Percentiles rank a stretch among this genome's conserved stretches.
Conservation (phyloP, 1,140 invertebrate species). For the Drosophila neocordata region DNA sequence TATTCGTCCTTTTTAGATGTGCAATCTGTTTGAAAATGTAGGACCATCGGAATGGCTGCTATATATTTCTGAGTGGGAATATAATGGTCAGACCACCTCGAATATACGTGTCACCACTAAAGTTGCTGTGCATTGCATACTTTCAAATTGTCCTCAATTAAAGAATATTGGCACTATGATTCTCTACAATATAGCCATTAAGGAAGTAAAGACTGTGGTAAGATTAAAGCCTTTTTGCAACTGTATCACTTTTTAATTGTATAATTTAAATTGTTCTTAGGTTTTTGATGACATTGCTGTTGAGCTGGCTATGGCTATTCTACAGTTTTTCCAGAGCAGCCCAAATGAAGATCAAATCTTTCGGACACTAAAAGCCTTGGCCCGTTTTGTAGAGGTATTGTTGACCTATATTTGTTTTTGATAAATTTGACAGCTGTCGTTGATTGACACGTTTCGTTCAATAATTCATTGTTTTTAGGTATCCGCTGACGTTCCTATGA, state of each 20-base stretch:
- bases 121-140: conserved; percentile 92
- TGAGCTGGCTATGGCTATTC: conserved; percentile 95
- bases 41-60: conserved; percentile 95
- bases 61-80: conserved; percentile 95
- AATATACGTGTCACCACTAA: conserved; percentile 96
- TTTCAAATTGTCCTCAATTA: conserved; percentile 88
- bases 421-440: conserved; percentile 60
- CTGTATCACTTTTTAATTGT: background rate
- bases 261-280: conserved; percentile 82
- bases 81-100: conserved; percentile 88
- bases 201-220: conserved; percentile 98
- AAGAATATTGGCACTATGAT: conserved; percentile 93
- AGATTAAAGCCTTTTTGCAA: conserved; percentile 67
- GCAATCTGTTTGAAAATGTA: conserved; percentile 95
- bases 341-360: conserved; percentile 91
- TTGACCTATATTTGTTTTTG: conserved; percentile 65
- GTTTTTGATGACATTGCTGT: conserved; percentile 97
- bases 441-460: conserved; percentile 31
- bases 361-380: conserved; percentile 90
- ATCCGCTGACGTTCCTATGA: conserved; percentile 91
- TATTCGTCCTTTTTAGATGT: conserved; percentile 85
- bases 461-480: conserved; percentile 53
- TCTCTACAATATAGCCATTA: conserved; percentile 95
- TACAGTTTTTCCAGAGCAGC: conserved; percentile 93
- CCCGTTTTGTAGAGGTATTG: conserved; percentile 89